phyloP scores from a whole-genome alignment of 2,113 vertebrate genomes.

The Myotis lucifugus region DNA sequence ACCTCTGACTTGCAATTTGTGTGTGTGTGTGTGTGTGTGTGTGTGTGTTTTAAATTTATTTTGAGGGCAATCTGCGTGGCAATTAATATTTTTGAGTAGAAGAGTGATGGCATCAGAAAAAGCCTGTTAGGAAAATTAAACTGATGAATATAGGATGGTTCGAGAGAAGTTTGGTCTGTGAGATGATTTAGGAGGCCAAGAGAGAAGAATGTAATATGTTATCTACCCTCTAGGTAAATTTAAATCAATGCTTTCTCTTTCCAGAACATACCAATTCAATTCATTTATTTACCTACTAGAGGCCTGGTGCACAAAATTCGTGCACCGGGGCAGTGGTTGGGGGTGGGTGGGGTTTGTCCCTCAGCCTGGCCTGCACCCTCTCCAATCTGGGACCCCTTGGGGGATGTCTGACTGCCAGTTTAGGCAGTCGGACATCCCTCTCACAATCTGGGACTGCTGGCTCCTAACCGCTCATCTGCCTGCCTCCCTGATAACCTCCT shows the following conservation, averaged over 20 bases:
- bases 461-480: no score
- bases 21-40: neutral
- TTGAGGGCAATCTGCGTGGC: neutral
- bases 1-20: neutral
- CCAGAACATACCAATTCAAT: neutral
- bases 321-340: no score
- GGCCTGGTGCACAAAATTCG: no score
- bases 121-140: neutral
- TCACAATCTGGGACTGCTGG: no score
- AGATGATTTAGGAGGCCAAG: neutral
- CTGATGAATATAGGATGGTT: neutral
- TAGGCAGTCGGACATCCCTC: no score
- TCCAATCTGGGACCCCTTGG: no score
- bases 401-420: no score
- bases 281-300: neutral
- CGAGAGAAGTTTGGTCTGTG: neutral
- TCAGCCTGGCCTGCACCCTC: no score
- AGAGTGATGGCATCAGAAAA: neutral
- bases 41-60: neutral
- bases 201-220: neutral
- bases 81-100: slow-evolving; percentile 34
- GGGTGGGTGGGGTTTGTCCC: no score
- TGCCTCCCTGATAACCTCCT: no score
- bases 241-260: slow-evolving; percentile 26
- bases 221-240: neutral